Evolutionary conservation across 2,888 invertebrate species (phyloP).

Genomic region (Drosophila meridionalis): DNA sequence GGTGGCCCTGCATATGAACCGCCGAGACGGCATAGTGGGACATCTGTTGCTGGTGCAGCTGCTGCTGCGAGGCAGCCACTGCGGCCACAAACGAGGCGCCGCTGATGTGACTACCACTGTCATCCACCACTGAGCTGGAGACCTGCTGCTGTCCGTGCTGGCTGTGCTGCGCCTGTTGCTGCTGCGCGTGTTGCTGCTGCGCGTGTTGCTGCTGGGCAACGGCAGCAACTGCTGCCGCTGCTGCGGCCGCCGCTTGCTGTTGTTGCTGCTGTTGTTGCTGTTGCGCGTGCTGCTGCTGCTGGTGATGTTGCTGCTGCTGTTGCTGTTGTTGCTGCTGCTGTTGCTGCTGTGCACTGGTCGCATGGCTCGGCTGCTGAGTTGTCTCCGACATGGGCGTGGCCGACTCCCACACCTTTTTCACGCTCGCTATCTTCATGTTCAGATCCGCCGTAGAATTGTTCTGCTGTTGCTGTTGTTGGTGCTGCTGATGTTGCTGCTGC

Average conservation of each 20-base stretch:
- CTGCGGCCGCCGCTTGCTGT: constrained; percentile 1
- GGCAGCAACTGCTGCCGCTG: background rate
- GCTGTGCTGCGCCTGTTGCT: constrained; percentile 51
- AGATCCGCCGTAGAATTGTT: constrained; percentile 95
- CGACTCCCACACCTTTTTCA: constrained; percentile 93
- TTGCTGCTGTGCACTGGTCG: constrained; percentile 53
- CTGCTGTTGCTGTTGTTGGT: constrained; percentile 85
- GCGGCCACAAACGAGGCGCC: constrained; percentile 82
- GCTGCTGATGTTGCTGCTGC: constrained; percentile 75
- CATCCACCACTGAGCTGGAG: constrained; percentile 64
- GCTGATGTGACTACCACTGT: constrained; percentile 76
- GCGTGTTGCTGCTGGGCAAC: constrained; percentile 2
- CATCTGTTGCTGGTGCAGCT: constrained; percentile 64
- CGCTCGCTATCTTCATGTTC: constrained; percentile 96
- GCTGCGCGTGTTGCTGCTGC: constrained; percentile 11
- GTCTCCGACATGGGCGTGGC: constrained; percentile 87
- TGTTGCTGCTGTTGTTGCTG: constrained; percentile 10
- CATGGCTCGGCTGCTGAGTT: constrained; percentile 48
- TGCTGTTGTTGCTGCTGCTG: constrained; percentile 41
- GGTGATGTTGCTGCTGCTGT: constrained; percentile 22
- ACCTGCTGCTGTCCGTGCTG: constrained; percentile 59
- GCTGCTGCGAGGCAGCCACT: constrained; percentile 76
- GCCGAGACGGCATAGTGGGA: constrained; percentile 82
- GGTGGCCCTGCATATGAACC: constrained; percentile 83
- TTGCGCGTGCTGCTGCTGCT: constrained; percentile 14